A percentile compares a stretch with the other conserved stretches of the same genome.
Conservation (phyloP, 2,888 invertebrate genomes). For the Tachina grossa region DNA sequence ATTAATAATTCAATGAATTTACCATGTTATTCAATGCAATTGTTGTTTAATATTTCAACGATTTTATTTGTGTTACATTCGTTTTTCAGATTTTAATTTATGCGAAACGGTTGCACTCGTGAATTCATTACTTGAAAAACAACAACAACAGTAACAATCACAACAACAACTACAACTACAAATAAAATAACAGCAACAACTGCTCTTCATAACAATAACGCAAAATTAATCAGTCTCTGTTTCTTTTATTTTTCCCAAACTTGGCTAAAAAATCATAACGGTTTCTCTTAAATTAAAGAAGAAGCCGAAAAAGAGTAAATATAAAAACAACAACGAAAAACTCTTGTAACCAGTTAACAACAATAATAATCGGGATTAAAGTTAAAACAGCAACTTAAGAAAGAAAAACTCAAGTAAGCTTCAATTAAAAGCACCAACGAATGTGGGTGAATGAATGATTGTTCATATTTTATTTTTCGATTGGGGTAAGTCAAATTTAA, state of each 20-base stretch:
- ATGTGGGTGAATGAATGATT: slow-evolving; percentile 58
- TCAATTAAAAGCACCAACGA: slow-evolving; percentile 59
- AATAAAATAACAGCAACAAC: background rate
- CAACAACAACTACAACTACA: background rate
- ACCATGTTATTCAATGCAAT: slow-evolving; percentile 49
- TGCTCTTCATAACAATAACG: slow-evolving; percentile 40
- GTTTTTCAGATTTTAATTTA: slow-evolving; percentile 61
- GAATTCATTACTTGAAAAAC: slow-evolving; percentile 43
- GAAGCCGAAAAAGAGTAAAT: slow-evolving; percentile 10
- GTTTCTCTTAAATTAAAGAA: slow-evolving; percentile 54
- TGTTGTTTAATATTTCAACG: slow-evolving; percentile 33
- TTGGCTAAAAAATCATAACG: slow-evolving; percentile 59
- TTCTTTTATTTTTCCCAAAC: slow-evolving; percentile 32
- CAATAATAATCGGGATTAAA: slow-evolving; percentile 56
- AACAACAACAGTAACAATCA: slow-evolving; percentile 3
- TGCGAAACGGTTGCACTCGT: slow-evolving; percentile 67
- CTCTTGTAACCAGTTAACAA: slow-evolving; percentile 55
- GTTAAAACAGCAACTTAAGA: slow-evolving; percentile 26
- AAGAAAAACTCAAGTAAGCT: slow-evolving; percentile 37
- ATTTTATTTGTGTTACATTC: slow-evolving; percentile 48
- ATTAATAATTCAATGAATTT: slow-evolving; percentile 31
- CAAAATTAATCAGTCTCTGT: slow-evolving; percentile 34
- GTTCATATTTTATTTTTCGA: slow-evolving; percentile 14
- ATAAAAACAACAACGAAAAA: slow-evolving; percentile 12
- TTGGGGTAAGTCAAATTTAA: slow-evolving; percentile 52